These are phyloP conservation scores for Arnoldichthys spilopterus DNA, from an alignment of 2,797 vertebrate genomes.

Conservation along the genomic window DNA sequence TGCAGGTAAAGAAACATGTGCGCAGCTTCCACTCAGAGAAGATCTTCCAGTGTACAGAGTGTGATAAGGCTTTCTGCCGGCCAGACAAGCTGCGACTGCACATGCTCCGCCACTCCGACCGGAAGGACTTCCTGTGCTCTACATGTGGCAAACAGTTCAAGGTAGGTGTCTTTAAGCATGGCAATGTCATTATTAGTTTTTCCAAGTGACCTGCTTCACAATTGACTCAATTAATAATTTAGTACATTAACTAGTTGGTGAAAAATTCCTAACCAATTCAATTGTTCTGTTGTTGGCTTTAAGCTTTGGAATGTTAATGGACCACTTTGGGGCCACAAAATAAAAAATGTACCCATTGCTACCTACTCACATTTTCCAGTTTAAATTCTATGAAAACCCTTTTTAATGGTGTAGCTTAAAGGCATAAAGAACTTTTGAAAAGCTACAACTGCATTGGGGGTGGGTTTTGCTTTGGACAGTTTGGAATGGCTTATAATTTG, in stretches of 20 bases:
- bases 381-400: no score
- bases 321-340: no score
- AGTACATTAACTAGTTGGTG: no score
- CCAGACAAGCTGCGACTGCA: slow-evolving; percentile 96
- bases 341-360: no score
- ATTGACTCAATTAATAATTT: no score
- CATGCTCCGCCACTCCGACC: slow-evolving; percentile 96
- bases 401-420: no score
- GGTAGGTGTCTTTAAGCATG: slow-evolving; percentile 69
- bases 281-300: background rate
- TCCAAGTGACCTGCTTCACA: no score
- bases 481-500: no score
- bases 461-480: no score
- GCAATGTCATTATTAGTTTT: background rate
- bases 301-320: background rate
- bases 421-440: no score
- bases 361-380: no score
- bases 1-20: slow-evolving; percentile 95
- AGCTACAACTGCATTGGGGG: no score
- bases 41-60: slow-evolving; percentile 94
- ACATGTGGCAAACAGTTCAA: slow-evolving; percentile 99
- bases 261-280: background rate
- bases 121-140: slow-evolving; percentile 97
- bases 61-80: slow-evolving; percentile 96
- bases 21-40: slow-evolving; percentile 98